Evolutionary conservation across 1,140 invertebrate genomes (phyloP).

Genomic region (Lordiphosa clarofinis): DNA sequence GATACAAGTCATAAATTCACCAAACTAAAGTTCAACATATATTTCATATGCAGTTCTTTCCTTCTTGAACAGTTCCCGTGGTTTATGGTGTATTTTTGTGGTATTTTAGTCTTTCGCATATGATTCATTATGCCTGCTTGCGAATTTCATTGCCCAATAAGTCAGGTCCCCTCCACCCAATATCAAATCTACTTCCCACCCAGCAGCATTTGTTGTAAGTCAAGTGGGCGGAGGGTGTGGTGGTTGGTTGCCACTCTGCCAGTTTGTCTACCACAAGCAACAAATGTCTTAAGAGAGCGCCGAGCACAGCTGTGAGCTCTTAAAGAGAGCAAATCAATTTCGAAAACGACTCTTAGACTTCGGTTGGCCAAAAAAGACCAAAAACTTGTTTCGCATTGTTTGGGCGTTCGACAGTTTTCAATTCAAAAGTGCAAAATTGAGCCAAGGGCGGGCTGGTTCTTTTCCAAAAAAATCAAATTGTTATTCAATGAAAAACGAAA

Average conservation of each 20-base stretch:
- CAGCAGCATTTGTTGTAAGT: neutral
- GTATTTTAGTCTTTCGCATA: constrained; percentile 7
- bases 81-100: too few species aligned
- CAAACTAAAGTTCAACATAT: too few species aligned
- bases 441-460: constrained; percentile 71
- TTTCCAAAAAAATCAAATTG: constrained; percentile 27
- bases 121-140: constrained; percentile 33
- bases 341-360: constrained; percentile 39
- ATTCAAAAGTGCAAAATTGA: constrained; percentile 49
- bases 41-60: constrained; percentile 4
- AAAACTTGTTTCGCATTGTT: constrained; percentile 56
- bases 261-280: constrained; percentile 48
- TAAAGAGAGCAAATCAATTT: constrained; percentile 18
- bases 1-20: too few species aligned
- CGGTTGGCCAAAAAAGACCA: constrained; percentile 19
- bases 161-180: constrained; percentile 5
- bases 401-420: constrained; percentile 43
- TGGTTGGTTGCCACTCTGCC: constrained; percentile 12
- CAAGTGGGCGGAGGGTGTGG: constrained; percentile 8
- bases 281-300: constrained; percentile 48
- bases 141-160: constrained; percentile 27
- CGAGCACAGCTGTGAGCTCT: constrained; percentile 8
- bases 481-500: constrained; percentile 62
- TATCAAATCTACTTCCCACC: constrained; percentile 7
- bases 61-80: neutral